Evolutionary conservation across 2,888 invertebrate genomes (phyloP), one percentile per base, ranked within the genome.

Genomic region (Orthosia gracilis): DNA sequence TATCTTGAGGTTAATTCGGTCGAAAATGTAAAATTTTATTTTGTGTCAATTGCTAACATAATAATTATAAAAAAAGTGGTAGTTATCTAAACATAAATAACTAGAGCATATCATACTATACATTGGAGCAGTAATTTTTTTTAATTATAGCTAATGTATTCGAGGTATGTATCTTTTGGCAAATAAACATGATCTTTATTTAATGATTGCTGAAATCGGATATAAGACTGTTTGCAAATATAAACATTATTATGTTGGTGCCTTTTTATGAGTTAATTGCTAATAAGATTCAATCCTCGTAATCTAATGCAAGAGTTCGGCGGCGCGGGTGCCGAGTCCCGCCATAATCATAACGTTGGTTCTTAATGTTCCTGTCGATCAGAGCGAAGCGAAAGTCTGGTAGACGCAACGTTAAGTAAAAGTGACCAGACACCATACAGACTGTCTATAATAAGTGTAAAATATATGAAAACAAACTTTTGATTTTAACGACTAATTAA

Each of bases 331-430:
- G 13, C 49, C 21, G 31, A 18, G 15, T 15, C 11, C 31, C 49
- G 21, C 52, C 47, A 7, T 49, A 13, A n/a, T 17, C 47, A 54
- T 73, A 73, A 50, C 23, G 9, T 58, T 26, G 50, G 57, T n/a
- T 55, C 55, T 65, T 61, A 73, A 78, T 77, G 23, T 62, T 21
- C 15, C 23, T n/a, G 73, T 52, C 45, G 21, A 61, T 50, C 12
- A 45, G 13, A 11, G 49, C n/a, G 50, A 15, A 11, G 49, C n/a
- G 40, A 23, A 76, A 23, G 49, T 12, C 23, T 17, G 15, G 2
- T 57, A 5, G 18, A 21, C 59, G 26, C 40, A 55, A 69, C 49
- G 23, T 47, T 23, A 49, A 13, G 18, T 21, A 45, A 69, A 58
- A n/a, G 45, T 23, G n/a, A 26, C 55, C 31, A 11, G 17, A 55